phyloP scores from a whole-genome alignment of 2,888 invertebrate species.

The Psylliodes chrysocephalus region DNA sequence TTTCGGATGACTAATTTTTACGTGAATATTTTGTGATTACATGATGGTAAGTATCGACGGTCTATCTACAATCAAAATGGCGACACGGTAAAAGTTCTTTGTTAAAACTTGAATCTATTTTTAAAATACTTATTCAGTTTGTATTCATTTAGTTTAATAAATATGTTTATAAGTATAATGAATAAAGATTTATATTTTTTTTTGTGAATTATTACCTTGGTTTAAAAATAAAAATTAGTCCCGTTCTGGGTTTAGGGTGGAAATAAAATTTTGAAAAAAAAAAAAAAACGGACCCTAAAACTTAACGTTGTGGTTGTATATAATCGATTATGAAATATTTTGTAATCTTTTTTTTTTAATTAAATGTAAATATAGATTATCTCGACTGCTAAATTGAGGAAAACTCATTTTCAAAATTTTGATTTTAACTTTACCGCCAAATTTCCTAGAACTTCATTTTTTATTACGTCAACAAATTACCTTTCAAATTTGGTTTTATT shows the following conservation, averaged over 20 bases:
- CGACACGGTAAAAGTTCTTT: slow-evolving; percentile 55
- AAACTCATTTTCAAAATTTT: slow-evolving; percentile 2
- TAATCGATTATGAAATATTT: slow-evolving; percentile 45
- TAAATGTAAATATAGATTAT: not conserved
- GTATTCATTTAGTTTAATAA: not conserved
- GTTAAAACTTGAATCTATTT: slow-evolving; percentile 10
- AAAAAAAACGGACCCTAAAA: slow-evolving; percentile 45
- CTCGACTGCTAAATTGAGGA: not conserved
- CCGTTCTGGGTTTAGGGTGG: not conserved
- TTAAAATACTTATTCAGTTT: not conserved
- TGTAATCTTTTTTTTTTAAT: not conserved
- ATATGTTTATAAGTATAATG: not conserved
- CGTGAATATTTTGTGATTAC: slow-evolving; percentile 74
- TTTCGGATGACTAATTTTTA: slow-evolving; percentile 69
- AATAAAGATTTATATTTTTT: slow-evolving; percentile 1
- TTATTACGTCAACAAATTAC: slow-evolving; percentile 24
- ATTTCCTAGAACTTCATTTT: not conserved
- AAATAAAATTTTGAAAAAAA: not conserved
- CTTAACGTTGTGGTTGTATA: slow-evolving; percentile 49
- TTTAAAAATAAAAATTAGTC: not conserved
- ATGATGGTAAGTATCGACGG: slow-evolving; percentile 70
- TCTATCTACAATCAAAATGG: slow-evolving; percentile 64
- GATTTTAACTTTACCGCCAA: slow-evolving; percentile 31
- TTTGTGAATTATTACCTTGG: not conserved
- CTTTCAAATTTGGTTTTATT: slow-evolving; percentile 23